phyloP scores from a whole-genome alignment of 2,888 invertebrate species.

The Ecdyonurus torrentis region DNA sequence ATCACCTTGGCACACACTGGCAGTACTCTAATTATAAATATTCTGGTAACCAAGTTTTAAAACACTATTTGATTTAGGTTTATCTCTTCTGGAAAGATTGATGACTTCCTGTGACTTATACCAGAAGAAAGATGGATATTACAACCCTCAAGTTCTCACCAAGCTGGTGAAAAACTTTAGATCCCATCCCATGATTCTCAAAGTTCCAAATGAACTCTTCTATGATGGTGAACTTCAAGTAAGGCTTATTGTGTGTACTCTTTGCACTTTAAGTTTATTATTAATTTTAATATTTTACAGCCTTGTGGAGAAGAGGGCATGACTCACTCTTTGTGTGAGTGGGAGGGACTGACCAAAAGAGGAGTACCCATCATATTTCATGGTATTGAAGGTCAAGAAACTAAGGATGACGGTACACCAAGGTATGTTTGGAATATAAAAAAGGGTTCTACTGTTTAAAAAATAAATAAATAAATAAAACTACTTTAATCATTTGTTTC shows the following conservation, averaged over 20 bases:
- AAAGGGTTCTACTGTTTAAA: neutral
- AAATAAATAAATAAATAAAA: neutral
- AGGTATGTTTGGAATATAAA: constrained; percentile 26
- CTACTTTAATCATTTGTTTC: no score
- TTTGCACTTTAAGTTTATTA: neutral
- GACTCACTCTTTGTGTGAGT: constrained; percentile 20
- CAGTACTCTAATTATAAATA: no score
- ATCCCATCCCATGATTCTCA: constrained; percentile 27
- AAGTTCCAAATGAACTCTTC: constrained; percentile 28
- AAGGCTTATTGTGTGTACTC: constrained; percentile 1
- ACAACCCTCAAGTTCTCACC: constrained; percentile 29
- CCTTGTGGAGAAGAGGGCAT: constrained; percentile 18
- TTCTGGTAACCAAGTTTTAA: no score
- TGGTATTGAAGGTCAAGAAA: constrained; percentile 35
- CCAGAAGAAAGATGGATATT: constrained; percentile 15
- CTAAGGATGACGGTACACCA: constrained; percentile 31
- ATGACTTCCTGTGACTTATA: constrained; percentile 12
- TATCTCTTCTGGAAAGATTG: constrained; percentile 13
- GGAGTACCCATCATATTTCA: constrained; percentile 41
- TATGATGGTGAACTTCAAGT: constrained; percentile 27
- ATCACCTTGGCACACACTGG: no score
- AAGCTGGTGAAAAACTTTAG: constrained; percentile 33
- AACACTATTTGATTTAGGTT: neutral
- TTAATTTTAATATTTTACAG: constrained; percentile 6
- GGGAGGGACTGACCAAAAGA: constrained; percentile 28